phyloP scores from a whole-genome alignment of 2,797 vertebrate species.

The Channallabes apus region DNA sequence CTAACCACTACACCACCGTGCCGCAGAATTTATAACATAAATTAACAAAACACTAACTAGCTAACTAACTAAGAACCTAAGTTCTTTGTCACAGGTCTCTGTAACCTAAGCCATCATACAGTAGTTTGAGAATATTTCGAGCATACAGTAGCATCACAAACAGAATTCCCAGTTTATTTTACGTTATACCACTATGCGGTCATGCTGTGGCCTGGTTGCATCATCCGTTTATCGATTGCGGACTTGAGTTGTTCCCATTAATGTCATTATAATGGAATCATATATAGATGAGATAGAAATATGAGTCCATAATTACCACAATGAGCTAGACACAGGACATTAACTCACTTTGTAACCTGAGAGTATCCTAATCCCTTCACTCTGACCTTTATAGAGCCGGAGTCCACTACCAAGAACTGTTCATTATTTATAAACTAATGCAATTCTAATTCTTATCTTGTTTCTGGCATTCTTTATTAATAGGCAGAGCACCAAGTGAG shows the following conservation, averaged over 20 bases:
- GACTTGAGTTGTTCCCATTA: conserved; percentile 70
- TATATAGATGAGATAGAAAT: conserved; percentile 70
- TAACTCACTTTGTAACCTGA: conserved; percentile 64
- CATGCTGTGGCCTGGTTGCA: conserved; percentile 55
- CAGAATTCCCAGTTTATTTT: conserved; percentile 5
- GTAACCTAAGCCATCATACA: background rate
- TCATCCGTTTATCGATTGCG: conserved; percentile 67
- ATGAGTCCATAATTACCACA: conserved; percentile 68
- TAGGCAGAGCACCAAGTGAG: background rate
- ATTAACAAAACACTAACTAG: no score
- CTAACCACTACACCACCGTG: no score
- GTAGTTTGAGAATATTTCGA: background rate
- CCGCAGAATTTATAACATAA: no score
- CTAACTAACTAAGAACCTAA: no score
- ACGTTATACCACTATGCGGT: conserved; percentile 45
- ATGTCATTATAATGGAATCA: conserved; percentile 66
- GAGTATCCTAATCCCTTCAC: conserved; percentile 20
- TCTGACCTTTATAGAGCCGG: conserved; percentile 30
- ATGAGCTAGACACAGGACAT: conserved; percentile 52
- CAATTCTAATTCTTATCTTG: background rate
- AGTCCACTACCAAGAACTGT: background rate
- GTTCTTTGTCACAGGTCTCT: background rate
- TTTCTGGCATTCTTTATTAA: conserved; percentile 7
- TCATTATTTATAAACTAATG: conserved; percentile 5
- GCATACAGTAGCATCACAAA: background rate